These are phyloP conservation scores for Mus minutoides DNA, from an alignment of 2,797 vertebrate species.

Conservation along the genomic window DNA sequence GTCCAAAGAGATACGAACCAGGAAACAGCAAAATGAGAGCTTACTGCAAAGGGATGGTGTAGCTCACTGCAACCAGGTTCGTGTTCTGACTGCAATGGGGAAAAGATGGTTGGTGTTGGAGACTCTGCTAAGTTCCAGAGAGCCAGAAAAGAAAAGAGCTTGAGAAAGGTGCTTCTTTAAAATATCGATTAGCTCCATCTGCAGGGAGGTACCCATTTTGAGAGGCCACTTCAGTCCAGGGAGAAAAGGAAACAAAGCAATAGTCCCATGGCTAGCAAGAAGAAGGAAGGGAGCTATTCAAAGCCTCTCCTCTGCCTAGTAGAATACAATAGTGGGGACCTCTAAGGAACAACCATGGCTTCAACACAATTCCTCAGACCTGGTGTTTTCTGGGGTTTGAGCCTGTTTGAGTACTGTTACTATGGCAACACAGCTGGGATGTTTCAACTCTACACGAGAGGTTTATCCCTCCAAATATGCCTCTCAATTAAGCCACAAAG, in stretches of 20 bases:
- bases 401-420: slow-evolving; percentile 83
- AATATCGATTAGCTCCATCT: slow-evolving; percentile 49
- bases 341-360: slow-evolving; percentile 54
- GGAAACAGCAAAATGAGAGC: background rate
- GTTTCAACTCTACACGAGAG: slow-evolving; percentile 82
- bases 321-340: slow-evolving; percentile 61
- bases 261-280: slow-evolving; percentile 45
- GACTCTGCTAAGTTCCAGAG: slow-evolving; percentile 24
- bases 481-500: slow-evolving; percentile 85
- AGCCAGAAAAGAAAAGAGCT: background rate
- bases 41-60: background rate
- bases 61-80: background rate
- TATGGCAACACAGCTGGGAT: slow-evolving; percentile 86
- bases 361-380: slow-evolving; percentile 68
- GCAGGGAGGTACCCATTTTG: slow-evolving; percentile 26
- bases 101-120: background rate
- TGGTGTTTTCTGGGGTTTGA: slow-evolving; percentile 79
- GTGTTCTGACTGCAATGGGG: background rate
- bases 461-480: slow-evolving; percentile 86
- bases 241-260: slow-evolving; percentile 50
- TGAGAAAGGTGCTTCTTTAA: slow-evolving; percentile 47
- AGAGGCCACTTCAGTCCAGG: slow-evolving; percentile 38
- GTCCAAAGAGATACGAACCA: background rate
- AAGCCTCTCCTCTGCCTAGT: slow-evolving; percentile 13
- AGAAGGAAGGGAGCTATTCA: slow-evolving; percentile 69